Percentiles rank a stretch among this genome's conserved stretches.
phyloP scores from a whole-genome alignment of 2,888 invertebrate species.

The Cryptus armator region DNA sequence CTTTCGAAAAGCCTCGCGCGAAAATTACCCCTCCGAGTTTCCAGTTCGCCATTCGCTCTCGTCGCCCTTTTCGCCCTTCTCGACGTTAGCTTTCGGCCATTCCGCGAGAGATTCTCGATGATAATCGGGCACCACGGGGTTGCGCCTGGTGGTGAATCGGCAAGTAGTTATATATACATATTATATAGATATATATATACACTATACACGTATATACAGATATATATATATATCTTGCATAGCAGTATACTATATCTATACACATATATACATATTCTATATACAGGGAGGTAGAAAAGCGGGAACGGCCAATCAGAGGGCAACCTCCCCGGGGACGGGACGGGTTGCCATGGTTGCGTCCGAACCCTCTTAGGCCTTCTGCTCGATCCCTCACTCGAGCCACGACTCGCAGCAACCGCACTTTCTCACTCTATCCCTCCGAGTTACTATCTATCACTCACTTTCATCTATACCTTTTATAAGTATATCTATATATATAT shows the following conservation, averaged over 20 bases:
- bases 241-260: conserved; percentile 29
- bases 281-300: conserved; percentile 80
- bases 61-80: conserved; percentile 64
- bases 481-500: conserved; percentile 45
- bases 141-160: conserved; percentile 78
- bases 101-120: conserved; percentile 80
- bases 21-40: background rate
- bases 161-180: conserved; percentile 68
- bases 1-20: background rate
- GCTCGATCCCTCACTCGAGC: conserved; percentile 80
- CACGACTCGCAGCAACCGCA: conserved; percentile 62
- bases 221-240: conserved; percentile 40
- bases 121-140: conserved; percentile 80
- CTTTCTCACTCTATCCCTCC: conserved; percentile 56
- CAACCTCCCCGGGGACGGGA: conserved; percentile 84
- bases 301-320: conserved; percentile 84
- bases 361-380: conserved; percentile 84
- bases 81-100: conserved; percentile 76
- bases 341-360: conserved; percentile 84
- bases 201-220: conserved; percentile 41
- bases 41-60: conserved; percentile 38
- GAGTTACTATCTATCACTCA: conserved; percentile 57
- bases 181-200: conserved; percentile 58
- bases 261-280: conserved; percentile 51
- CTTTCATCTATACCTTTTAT: conserved; percentile 66